phyloP scores from a whole-genome alignment of 2,113 vertebrate genomes.

The Hyaena hyaena region DNA sequence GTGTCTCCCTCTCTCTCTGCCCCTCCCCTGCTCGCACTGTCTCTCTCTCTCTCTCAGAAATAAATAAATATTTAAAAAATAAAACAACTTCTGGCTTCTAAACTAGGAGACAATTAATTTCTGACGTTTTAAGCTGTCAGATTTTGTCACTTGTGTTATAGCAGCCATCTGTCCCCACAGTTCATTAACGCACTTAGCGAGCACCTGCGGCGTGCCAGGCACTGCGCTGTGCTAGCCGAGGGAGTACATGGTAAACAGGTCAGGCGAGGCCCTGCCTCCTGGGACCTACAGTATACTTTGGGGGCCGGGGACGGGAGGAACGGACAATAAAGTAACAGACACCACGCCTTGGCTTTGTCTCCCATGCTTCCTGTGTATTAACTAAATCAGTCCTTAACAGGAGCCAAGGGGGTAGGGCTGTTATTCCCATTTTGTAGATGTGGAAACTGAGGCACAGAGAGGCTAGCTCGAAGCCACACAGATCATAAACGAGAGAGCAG shows the following conservation, averaged over 20 bases:
- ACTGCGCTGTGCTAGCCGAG: too few relatives aligned
- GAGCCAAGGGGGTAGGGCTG: not conserved
- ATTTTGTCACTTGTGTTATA: not conserved
- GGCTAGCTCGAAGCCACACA: not conserved
- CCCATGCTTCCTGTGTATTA: too few relatives aligned
- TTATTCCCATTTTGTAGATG: not conserved
- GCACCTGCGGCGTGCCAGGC: not conserved
- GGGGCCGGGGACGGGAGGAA: not conserved
- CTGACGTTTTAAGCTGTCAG: not conserved
- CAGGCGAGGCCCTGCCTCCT: not conserved
- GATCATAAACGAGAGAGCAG: not conserved
- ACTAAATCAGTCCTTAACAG: not conserved
- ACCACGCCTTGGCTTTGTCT: not conserved
- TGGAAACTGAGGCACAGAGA: not conserved
- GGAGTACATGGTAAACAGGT: not conserved
- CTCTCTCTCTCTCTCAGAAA: too few relatives aligned
- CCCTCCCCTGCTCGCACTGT: too few relatives aligned
- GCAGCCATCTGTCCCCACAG: not conserved
- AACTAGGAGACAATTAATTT: not conserved
- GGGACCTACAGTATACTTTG: not conserved
- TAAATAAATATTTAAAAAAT: too few relatives aligned
- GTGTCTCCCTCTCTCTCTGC: too few relatives aligned
- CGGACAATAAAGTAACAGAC: not conserved
- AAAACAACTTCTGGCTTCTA: not conserved
- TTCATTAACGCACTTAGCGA: not conserved